These are phyloP conservation scores for Molorchus minor DNA, from an alignment of 2,888 invertebrate species.

Conservation along the genomic window DNA sequence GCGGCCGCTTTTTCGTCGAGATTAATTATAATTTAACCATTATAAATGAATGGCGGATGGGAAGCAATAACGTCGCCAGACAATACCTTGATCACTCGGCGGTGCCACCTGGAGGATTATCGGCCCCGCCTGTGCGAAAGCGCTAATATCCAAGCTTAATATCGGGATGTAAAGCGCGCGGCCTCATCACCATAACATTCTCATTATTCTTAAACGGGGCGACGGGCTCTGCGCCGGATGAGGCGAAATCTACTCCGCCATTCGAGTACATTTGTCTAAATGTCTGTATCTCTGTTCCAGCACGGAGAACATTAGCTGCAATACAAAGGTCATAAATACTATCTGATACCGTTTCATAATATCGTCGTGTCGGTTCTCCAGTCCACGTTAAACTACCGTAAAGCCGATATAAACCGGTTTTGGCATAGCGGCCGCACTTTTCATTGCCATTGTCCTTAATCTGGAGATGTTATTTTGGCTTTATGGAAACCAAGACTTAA, in stretches of 20 bases:
- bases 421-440: slow-evolving; percentile 19
- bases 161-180: slow-evolving; percentile 56
- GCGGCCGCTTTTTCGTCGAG: slow-evolving; percentile 11
- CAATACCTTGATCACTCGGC: slow-evolving; percentile 42
- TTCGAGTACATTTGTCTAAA: slow-evolving; percentile 54
- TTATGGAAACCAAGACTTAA: no score
- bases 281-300: slow-evolving; percentile 49
- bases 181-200: slow-evolving; percentile 63
- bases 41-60: slow-evolving; percentile 30
- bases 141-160: slow-evolving; percentile 59
- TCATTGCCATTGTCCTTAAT: slow-evolving; percentile 16
- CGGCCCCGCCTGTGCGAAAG: slow-evolving; percentile 46
- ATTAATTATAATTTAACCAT: slow-evolving; percentile 21
- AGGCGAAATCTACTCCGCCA: slow-evolving; percentile 51
- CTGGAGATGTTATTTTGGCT: neutral
- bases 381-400: slow-evolving; percentile 23
- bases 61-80: slow-evolving; percentile 42
- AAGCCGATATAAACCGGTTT: slow-evolving; percentile 24
- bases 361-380: slow-evolving; percentile 10
- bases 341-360: slow-evolving; percentile 29
- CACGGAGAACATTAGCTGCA: slow-evolving; percentile 51
- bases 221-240: slow-evolving; percentile 47
- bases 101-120: slow-evolving; percentile 54
- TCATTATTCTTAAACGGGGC: slow-evolving; percentile 59
- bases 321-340: slow-evolving; percentile 45